Evolutionary conservation across 2,888 invertebrate genomes (phyloP).

Genomic region (Heliconius ethilla): DNA sequence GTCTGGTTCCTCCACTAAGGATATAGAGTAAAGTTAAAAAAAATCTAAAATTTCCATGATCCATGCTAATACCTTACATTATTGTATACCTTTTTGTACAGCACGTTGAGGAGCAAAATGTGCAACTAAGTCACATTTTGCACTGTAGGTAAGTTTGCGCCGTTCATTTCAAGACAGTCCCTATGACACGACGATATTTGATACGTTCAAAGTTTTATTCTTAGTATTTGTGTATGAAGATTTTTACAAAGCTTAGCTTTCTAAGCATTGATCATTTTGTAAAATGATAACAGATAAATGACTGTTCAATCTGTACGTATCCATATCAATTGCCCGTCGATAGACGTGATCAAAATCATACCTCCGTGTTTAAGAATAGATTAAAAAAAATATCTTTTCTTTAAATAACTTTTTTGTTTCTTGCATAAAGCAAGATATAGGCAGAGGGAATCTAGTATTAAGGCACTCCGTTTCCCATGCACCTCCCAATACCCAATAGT

Average conservation of each 20-base stretch:
- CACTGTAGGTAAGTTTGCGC: no score
- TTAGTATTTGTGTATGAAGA: not conserved
- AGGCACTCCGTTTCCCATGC: not conserved
- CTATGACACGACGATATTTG: not conserved
- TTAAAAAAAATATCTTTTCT: no score
- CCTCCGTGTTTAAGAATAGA: no score
- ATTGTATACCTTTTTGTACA: not conserved
- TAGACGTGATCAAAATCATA: no score
- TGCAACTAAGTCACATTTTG: not conserved
- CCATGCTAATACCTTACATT: no score
- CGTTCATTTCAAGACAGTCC: not conserved
- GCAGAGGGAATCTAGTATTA: not conserved
- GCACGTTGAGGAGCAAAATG: not conserved
- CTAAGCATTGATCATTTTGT: not conserved
- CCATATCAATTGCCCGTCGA: no score
- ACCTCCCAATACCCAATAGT: not conserved
- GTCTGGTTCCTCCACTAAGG: not conserved
- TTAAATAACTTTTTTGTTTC: not conserved
- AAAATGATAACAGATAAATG: no score
- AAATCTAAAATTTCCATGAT: not conserved
- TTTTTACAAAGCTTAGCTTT: not conserved
- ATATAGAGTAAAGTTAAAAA: not conserved
- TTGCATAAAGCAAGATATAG: not conserved
- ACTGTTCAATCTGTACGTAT: no score
- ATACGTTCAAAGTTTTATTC: not conserved